Percentiles rank a stretch among this genome's conserved stretches.
Evolutionary conservation across 1,140 invertebrate species (phyloP).

Genomic region (Potamilus streckersoni): DNA sequence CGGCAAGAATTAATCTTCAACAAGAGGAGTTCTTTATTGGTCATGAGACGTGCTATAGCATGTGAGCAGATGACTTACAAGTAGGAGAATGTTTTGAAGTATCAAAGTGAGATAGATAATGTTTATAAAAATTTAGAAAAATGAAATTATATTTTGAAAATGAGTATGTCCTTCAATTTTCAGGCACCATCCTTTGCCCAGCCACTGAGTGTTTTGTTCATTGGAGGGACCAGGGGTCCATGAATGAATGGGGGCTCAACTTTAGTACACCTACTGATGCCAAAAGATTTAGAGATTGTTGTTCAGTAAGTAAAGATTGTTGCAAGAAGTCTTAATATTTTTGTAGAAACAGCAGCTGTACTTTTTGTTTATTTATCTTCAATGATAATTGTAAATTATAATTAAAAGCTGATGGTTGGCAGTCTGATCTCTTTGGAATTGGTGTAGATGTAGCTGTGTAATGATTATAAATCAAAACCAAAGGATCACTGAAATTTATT

Average conservation of each 20-base stretch:
- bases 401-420: no score
- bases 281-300: slow-evolving; percentile 96
- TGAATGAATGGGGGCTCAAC: slow-evolving; percentile 98
- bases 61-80: no score
- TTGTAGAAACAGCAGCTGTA: neutral
- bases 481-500: no score
- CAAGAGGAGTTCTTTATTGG: neutral
- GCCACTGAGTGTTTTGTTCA: slow-evolving; percentile 99
- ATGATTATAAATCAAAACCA: no score
- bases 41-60: neutral
- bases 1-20: no score
- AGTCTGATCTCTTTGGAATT: no score
- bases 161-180: slow-evolving; percentile 9
- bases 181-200: slow-evolving; percentile 95
- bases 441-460: no score
- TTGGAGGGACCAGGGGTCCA: slow-evolving; percentile 96
- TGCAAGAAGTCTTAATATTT: neutral
- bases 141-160: neutral
- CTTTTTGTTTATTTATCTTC: no score
- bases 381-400: no score
- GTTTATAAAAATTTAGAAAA: neutral
- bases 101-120: neutral
- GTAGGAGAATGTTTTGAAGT: neutral
- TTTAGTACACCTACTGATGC: slow-evolving; percentile 97
- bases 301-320: slow-evolving; percentile 81